phyloP scores from a whole-genome alignment of 2,113 vertebrate species.

The Gobiocypris rarus region DNA sequence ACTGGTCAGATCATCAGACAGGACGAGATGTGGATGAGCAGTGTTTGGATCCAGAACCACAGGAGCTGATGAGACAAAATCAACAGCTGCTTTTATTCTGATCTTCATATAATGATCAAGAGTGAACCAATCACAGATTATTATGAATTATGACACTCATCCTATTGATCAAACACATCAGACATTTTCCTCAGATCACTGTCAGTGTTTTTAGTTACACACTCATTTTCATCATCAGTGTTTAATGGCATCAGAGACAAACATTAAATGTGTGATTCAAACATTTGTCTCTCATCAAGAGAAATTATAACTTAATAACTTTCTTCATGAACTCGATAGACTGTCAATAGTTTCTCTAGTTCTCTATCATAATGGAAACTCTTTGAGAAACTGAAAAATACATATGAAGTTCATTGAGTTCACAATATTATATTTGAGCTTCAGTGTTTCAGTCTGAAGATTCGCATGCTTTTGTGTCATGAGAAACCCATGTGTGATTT shows the following conservation, averaged over 20 bases:
- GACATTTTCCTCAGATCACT: not conserved
- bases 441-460: not conserved
- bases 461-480: too few relatives aligned
- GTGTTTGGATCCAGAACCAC: slow-evolving; percentile 12
- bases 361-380: not conserved
- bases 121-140: not conserved
- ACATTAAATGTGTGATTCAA: too few relatives aligned
- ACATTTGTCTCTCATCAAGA: too few relatives aligned
- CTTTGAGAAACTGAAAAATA: too few relatives aligned
- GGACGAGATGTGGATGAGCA: accelerated
- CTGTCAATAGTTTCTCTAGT: too few relatives aligned
- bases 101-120: not conserved
- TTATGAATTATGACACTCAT: not conserved
- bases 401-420: not conserved
- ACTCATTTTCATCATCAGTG: too few relatives aligned
- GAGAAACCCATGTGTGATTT: too few relatives aligned
- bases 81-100: not conserved
- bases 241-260: too few relatives aligned
- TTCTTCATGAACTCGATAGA: too few relatives aligned
- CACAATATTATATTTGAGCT: not conserved
- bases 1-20: not conserved
- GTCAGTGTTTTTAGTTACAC: not conserved
- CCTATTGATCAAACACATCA: not conserved
- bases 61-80: not conserved
- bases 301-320: too few relatives aligned